Evolutionary conservation across 2,113 vertebrate genomes (phyloP).

Genomic region (Nipponia nippon): DNA sequence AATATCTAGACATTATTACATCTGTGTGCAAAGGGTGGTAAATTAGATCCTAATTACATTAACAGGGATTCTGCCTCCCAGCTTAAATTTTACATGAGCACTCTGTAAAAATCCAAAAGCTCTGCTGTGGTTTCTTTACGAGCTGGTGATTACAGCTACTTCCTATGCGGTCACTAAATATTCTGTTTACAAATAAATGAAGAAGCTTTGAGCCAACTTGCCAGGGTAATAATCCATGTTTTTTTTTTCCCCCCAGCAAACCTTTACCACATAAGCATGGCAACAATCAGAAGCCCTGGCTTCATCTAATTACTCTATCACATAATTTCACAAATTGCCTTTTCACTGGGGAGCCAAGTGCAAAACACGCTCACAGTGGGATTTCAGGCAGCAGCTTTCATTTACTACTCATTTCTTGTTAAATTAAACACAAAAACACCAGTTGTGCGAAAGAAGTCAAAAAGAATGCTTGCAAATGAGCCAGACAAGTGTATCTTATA

Average conservation of each 20-base stretch:
- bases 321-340: conserved; percentile 99
- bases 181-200: conserved; percentile 96
- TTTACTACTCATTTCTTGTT: conserved; percentile 97
- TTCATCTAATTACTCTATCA: conserved; percentile 99
- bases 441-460: conserved; percentile 82
- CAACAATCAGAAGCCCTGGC: conserved; percentile 88
- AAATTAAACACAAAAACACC: conserved; percentile 97
- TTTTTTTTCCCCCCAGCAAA: conserved; percentile 66
- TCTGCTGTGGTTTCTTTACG: conserved; percentile 93
- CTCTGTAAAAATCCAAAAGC: conserved; percentile 83
- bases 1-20: conserved; percentile 87
- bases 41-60: conserved; percentile 98
- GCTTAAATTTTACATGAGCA: conserved; percentile 88
- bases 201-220: conserved; percentile 85
- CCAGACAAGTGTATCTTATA: conserved; percentile 69
- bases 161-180: conserved; percentile 87
- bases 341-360: conserved; percentile 94
- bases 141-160: conserved; percentile 90
- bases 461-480: conserved; percentile 76
- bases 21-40: conserved; percentile 90
- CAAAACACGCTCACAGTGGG: conserved; percentile 90
- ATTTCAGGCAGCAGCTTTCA: conserved; percentile 91
- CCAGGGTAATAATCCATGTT: conserved; percentile 81
- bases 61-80: conserved; percentile 94
- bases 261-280: conserved; percentile 78